Conservation (phyloP, 1,140 invertebrate genomes). For the Neotoxoptera formosana region DNA sequence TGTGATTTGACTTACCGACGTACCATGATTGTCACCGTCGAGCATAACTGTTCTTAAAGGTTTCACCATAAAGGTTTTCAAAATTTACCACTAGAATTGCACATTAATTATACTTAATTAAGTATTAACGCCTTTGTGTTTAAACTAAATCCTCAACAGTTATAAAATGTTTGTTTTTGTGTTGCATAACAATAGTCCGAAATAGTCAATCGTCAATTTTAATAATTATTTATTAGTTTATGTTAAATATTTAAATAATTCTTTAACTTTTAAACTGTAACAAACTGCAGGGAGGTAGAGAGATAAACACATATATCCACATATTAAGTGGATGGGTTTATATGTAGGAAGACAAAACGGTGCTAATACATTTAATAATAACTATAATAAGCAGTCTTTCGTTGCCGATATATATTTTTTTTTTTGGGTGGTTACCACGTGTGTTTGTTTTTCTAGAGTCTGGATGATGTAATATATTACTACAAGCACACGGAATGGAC, state of each 20-base stretch:
- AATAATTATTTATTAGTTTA: not conserved
- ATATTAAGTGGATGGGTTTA: not conserved
- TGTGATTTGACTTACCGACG: too few relatives aligned
- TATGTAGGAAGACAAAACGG: not conserved
- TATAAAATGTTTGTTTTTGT: not conserved
- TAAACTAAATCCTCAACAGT: too few relatives aligned
- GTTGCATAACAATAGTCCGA: not conserved
- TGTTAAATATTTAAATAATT: not conserved
- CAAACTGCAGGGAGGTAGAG: not conserved
- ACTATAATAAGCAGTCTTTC: not conserved
- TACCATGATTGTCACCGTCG: not conserved
- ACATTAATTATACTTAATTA: not conserved
- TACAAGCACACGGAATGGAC: not conserved
- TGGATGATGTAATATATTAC: not conserved
- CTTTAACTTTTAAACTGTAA: not conserved
- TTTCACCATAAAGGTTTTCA: too few relatives aligned
- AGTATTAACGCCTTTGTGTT: not conserved
- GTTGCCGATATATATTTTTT: not conserved
- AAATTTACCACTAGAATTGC: not conserved
- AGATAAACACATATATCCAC: not conserved
- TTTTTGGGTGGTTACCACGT: not conserved
- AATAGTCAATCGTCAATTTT: not conserved
- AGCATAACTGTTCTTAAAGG: not conserved
- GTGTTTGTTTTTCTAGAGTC: not conserved
- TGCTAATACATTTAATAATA: not conserved